phyloP scores from a whole-genome alignment of 2,113 vertebrate genomes.

The Pluvianellus socialis region DNA sequence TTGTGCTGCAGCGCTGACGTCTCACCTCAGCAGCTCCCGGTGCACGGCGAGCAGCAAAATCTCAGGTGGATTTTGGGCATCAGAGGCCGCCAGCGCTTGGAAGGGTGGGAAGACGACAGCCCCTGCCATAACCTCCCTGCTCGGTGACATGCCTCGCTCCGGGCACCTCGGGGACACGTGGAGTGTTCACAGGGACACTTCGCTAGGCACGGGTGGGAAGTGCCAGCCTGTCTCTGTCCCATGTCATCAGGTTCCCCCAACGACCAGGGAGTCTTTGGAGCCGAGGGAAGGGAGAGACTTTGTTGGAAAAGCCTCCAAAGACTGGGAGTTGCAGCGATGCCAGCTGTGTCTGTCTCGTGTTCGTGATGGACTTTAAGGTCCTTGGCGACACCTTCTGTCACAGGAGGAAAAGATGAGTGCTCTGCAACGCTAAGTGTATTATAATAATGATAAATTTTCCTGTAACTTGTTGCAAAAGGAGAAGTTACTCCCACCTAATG shows the following conservation, averaged over 20 bases:
- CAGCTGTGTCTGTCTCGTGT: background rate
- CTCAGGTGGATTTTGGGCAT: too few species aligned
- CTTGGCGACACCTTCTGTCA: background rate
- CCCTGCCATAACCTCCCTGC: background rate
- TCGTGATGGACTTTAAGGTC: background rate
- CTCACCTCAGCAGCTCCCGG: too few species aligned
- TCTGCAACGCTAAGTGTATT: too few species aligned
- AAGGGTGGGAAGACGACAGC: background rate
- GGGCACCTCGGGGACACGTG: background rate
- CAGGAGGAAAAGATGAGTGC: background rate
- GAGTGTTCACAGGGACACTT: background rate
- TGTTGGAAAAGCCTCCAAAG: background rate
- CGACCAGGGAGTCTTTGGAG: background rate
- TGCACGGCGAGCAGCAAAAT: too few species aligned
- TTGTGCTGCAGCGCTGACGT: background rate
- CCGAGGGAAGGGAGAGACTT: background rate
- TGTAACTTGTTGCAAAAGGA: background rate
- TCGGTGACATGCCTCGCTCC: background rate
- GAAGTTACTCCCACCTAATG: background rate
- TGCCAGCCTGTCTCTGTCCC: too few species aligned
- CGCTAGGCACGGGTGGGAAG: too few species aligned
- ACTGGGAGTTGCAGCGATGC: background rate
- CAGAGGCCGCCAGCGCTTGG: background rate
- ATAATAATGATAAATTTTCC: background rate
- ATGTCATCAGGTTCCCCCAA: background rate